Conservation (phyloP, 2,888 invertebrate genomes). For the Pollenia angustigena region DNA sequence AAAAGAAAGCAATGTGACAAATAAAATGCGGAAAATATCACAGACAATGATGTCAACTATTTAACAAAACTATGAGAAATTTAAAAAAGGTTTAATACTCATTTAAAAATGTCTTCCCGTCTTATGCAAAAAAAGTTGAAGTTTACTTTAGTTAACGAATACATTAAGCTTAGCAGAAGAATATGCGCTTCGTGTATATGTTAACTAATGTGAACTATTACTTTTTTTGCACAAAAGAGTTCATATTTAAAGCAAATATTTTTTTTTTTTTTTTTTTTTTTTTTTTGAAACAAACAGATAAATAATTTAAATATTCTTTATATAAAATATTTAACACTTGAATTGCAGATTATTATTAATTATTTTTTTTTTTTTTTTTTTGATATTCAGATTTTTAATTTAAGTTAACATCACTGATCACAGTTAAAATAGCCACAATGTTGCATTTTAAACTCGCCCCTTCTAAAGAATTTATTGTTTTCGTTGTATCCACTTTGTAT, state of each 20-base stretch:
- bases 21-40: slow-evolving; percentile 41
- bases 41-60: slow-evolving; percentile 35
- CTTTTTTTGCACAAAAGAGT: too few relatives aligned
- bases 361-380: neutral
- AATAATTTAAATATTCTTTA: too few relatives aligned
- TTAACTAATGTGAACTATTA: too few relatives aligned
- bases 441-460: neutral
- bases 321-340: too few relatives aligned
- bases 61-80: neutral
- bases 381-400: neutral
- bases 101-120: too few relatives aligned
- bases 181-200: too few relatives aligned
- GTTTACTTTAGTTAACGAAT: too few relatives aligned
- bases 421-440: slow-evolving; percentile 25
- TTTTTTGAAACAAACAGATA: too few relatives aligned
- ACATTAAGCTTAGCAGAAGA: neutral
- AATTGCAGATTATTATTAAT: neutral
- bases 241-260: too few relatives aligned
- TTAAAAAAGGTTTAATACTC: too few relatives aligned
- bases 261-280: too few relatives aligned
- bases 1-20: neutral
- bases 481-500: neutral
- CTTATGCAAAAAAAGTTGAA: too few relatives aligned
- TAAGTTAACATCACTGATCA: slow-evolving; percentile 5
- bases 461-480: neutral